These are phyloP conservation scores for Siniperca knerii DNA, from an alignment of 2,113 vertebrate genomes.

Conservation along the genomic window DNA sequence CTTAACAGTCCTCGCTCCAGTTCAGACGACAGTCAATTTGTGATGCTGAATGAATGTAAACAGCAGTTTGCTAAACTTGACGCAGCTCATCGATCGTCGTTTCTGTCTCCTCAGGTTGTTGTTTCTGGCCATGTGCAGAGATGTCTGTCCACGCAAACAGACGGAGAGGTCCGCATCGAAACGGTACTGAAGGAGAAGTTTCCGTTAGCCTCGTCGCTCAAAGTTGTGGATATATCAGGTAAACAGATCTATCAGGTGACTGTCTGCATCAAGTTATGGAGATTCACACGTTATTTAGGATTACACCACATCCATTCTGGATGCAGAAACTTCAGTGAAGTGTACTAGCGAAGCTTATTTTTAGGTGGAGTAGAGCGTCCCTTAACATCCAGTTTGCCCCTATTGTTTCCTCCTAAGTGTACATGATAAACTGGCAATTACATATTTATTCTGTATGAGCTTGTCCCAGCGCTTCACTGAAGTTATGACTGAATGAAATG, in stretches of 20 bases:
- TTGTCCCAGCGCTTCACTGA: neutral
- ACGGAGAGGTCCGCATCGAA: conserved; percentile 87
- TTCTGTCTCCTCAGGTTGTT: conserved; percentile 55
- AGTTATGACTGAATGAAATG: neutral
- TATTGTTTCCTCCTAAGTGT: no score
- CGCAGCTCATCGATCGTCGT: neutral
- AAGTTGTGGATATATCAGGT: conserved; percentile 95
- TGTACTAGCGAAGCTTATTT: neutral
- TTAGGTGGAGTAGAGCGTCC: neutral
- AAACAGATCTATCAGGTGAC: conserved; percentile 1
- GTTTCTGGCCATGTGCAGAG: conserved; percentile 62
- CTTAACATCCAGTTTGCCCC: neutral
- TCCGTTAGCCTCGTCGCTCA: conserved; percentile 87
- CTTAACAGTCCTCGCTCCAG: neutral
- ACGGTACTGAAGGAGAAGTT: conserved; percentile 89
- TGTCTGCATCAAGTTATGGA: neutral
- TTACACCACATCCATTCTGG: no score
- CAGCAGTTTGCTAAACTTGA: neutral
- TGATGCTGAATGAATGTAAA: neutral
- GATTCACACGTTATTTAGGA: neutral
- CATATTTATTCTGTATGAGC: neutral
- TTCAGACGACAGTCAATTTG: neutral
- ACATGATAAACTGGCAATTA: no score
- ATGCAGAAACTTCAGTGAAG: no score
- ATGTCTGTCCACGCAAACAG: conserved; percentile 81